phyloP scores from a whole-genome alignment of 2,113 vertebrate genomes.

The Murina feae region DNA sequence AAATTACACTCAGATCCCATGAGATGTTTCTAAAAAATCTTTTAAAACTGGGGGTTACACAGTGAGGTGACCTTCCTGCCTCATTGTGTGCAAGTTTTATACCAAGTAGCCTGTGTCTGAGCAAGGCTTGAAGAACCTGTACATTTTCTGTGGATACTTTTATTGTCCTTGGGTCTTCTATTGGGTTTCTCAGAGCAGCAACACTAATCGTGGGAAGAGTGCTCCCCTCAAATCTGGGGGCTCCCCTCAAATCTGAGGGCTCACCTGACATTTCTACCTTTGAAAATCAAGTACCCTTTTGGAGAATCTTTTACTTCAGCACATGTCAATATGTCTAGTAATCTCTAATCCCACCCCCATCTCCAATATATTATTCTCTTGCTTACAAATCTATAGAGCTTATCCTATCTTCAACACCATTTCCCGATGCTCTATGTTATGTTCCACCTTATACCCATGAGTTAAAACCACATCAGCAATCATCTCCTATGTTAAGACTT shows the following conservation, averaged over 20 bases:
- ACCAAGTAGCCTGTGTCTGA: neutral
- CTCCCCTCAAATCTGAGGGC: neutral
- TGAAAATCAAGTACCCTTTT: neutral
- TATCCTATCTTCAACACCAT: neutral
- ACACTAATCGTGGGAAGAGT: neutral
- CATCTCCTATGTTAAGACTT: neutral
- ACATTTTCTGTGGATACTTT: neutral
- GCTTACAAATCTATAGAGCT: neutral
- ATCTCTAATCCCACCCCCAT: neutral
- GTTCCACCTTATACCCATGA: neutral
- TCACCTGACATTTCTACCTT: neutral
- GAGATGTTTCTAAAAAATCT: slow-evolving; percentile 63
- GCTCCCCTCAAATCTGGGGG: neutral
- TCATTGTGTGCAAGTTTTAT: neutral
- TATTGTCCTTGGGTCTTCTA: neutral
- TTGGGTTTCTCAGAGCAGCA: neutral
- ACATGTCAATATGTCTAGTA: neutral
- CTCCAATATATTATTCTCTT: neutral
- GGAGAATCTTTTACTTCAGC: neutral
- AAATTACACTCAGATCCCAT: slow-evolving; percentile 63
- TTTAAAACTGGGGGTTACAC: slow-evolving; percentile 48
- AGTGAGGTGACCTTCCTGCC: slow-evolving; percentile 54
- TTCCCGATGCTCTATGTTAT: neutral
- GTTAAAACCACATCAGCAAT: neutral
- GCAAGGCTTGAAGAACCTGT: neutral